These are phyloP conservation scores for Augochlorella aurata DNA, from an alignment of 2,888 invertebrate species.

Conservation along the genomic window DNA sequence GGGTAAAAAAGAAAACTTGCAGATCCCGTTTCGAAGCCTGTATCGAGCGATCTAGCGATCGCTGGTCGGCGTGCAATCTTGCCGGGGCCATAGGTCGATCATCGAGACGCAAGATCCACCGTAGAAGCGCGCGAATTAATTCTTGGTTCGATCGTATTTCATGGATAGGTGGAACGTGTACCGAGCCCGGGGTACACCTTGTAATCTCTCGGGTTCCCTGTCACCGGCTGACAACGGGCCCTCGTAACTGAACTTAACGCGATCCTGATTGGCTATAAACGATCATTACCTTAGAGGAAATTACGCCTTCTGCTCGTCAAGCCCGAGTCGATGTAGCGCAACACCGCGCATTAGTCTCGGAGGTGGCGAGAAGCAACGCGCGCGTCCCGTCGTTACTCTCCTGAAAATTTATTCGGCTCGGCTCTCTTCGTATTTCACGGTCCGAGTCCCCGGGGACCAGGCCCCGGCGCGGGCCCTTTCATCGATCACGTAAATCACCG, in stretches of 20 bases:
- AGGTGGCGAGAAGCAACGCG: conserved; percentile 5
- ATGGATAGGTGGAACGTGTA: conserved; percentile 36
- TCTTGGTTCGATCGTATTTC: conserved; percentile 31
- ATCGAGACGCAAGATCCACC: conserved; percentile 14
- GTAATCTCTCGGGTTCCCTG: conserved; percentile 60
- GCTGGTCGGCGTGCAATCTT: neutral
- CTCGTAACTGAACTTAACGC: conserved; percentile 54
- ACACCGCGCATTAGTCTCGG: conserved; percentile 22
- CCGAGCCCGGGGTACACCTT: neutral
- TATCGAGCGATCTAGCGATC: conserved; percentile 5
- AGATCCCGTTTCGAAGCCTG: conserved; percentile 16
- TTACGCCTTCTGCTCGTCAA: conserved; percentile 51
- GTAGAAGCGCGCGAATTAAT: conserved; percentile 47
- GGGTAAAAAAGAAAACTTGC: conserved; percentile 26
- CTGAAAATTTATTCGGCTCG: conserved; percentile 48
- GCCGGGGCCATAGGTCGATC: conserved; percentile 21
- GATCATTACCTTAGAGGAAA: conserved; percentile 68
- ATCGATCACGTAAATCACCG: conserved; percentile 45
- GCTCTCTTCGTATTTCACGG: conserved; percentile 27
- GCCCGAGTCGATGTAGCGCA: conserved; percentile 16
- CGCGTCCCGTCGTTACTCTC: conserved; percentile 35
- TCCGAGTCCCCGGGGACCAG: too few relatives aligned
- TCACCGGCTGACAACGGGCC: conserved; percentile 55
- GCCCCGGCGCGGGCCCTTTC: neutral
- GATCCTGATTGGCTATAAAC: conserved; percentile 73